phyloP scores from a whole-genome alignment of 2,888 invertebrate species.

The Cheilosia impressa region DNA sequence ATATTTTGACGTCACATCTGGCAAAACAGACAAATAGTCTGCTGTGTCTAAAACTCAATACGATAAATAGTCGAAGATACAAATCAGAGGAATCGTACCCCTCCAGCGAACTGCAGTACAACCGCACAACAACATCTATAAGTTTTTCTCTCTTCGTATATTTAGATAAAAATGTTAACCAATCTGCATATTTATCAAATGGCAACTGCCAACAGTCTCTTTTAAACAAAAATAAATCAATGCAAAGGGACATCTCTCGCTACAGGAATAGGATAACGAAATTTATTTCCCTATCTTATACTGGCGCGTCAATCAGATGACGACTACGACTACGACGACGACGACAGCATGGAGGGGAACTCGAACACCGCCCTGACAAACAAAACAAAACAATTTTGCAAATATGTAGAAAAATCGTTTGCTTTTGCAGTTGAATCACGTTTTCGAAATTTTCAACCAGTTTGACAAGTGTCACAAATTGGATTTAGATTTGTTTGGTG shows the following conservation, averaged over 20 bases:
- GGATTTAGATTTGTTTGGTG: conserved; percentile 73
- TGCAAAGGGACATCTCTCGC: conserved; percentile 21
- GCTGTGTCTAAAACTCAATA: background rate
- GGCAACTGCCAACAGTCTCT: conserved; percentile 41
- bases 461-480: conserved; percentile 75
- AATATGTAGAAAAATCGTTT: conserved; percentile 32
- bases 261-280: conserved; percentile 33
- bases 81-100: background rate
- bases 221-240: conserved; percentile 59
- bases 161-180: conserved; percentile 24
- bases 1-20: background rate
- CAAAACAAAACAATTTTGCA: conserved; percentile 15
- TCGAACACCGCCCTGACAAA: conserved; percentile 1
- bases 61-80: background rate
- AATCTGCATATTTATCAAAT: conserved; percentile 37
- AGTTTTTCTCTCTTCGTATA: background rate
- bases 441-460: conserved; percentile 72
- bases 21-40: background rate
- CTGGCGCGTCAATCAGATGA: conserved; percentile 59
- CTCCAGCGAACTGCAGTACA: background rate
- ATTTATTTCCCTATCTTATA: conserved; percentile 61
- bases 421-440: conserved; percentile 68
- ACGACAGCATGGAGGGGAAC: background rate
- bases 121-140: background rate
- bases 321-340: conserved; percentile 8